Percentiles rank a stretch among this genome's conserved stretches.
Conservation (phyloP, 2,797 vertebrate genomes). For the Cyprinella venusta region DNA sequence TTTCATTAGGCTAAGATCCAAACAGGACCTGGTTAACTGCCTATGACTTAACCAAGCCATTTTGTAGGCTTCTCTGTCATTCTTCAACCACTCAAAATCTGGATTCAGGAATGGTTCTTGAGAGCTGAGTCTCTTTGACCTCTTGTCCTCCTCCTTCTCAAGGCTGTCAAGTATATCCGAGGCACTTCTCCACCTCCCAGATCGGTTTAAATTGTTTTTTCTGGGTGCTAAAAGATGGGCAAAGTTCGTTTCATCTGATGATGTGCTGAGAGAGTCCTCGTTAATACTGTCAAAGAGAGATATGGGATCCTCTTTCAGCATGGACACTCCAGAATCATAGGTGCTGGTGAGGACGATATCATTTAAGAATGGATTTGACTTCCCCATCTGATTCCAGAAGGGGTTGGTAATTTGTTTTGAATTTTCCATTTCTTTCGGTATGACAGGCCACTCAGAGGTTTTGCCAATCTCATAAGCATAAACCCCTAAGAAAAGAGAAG, state of each 20-base stretch:
- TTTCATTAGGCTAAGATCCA: conserved; percentile 89
- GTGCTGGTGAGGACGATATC: conserved; percentile 81
- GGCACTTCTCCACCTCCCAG: conserved; percentile 87
- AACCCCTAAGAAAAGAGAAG: conserved; percentile 67
- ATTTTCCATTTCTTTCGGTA: conserved; percentile 65
- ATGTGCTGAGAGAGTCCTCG: conserved; percentile 83
- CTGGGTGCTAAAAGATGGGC: conserved; percentile 74
- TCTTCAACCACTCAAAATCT: conserved; percentile 86
- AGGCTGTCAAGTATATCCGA: conserved; percentile 88
- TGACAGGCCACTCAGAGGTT: conserved; percentile 66
- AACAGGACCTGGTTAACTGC: conserved; percentile 90
- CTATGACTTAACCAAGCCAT: conserved; percentile 96
- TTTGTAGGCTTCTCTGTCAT: conserved; percentile 93
- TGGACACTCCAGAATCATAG: conserved; percentile 67
- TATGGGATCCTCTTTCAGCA: conserved; percentile 76
- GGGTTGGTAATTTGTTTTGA: conserved; percentile 82
- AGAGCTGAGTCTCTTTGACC: conserved; percentile 57
- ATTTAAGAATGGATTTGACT: conserved; percentile 92
- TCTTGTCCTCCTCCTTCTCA: conserved; percentile 71
- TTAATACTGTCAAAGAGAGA: conserved; percentile 74
- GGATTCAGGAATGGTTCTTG: conserved; percentile 75
- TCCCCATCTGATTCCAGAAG: conserved; percentile 90
- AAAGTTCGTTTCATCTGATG: conserved; percentile 87
- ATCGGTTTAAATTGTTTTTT: conserved; percentile 73
- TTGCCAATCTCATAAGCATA: conserved; percentile 50